Evolutionary conservation across 2,888 invertebrate species (phyloP), one percentile per base, ranked within the genome.

Genomic region (Ochropleura plecta): DNA sequence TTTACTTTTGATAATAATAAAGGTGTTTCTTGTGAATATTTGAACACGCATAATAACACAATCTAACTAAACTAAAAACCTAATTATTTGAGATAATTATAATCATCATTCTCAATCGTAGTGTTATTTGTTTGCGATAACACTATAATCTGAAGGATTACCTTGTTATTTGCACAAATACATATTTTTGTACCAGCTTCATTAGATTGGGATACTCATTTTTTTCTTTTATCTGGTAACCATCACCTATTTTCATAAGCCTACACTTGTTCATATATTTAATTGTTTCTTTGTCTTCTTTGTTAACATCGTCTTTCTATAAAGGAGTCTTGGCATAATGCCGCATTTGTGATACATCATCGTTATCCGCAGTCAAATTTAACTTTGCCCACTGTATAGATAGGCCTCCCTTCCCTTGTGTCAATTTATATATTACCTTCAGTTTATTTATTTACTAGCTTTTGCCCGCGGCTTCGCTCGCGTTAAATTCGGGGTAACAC

Each of bases 81-180:
- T 49, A 71, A 59, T 59, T 70, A 60, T 59, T 67, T 65, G 16
- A 55, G 65, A 74, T 81, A 80, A 48, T 7, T 14, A 16, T 18
- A 30, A 55, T 16, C 68, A 82, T 82, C 55, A 55, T 65, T 40
- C 5, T 40, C 49, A 55, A 68, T 64, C 14, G 9, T 60, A 66
- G 51, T n/a, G 70, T 49, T 16, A 59, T 57, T 57, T 53, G 20
- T 67, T 42, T 46, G 16, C 18, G 40, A 76, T 67, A 64, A 57
- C 18, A 48, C 20, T 57, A 7, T 57, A 78, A 67, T 67, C 62
- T 81, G 16, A 16, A 16, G 30, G 81, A 81, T 76, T 65, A 60
- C 42, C 53, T 55, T 59, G 46, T 8, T 57, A 69, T 57, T 62
- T 72, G 51, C 51, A 62, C 67, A 48, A 55, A 44, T 63, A 42